Evolutionary conservation across 2,888 invertebrate species (phyloP).

Genomic region (Altica lythri): DNA sequence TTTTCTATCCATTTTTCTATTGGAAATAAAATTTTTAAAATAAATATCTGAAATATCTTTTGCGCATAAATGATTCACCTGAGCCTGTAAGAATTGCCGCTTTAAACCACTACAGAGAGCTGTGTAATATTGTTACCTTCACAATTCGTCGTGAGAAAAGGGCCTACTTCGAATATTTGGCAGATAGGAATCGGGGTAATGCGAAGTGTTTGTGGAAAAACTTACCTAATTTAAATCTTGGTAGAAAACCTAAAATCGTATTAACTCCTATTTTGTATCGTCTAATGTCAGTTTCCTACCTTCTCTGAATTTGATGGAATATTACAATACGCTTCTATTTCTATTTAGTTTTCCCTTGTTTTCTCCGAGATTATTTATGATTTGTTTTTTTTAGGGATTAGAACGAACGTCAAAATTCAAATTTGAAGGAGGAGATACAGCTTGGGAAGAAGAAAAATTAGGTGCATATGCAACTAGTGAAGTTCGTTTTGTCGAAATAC

Average conservation of each 20-base stretch:
- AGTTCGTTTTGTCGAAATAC: constrained; percentile 87
- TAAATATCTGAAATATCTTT: no score
- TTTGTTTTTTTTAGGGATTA: constrained; percentile 65
- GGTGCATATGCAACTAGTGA: constrained; percentile 85
- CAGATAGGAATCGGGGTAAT: no score
- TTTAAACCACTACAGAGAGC: no score
- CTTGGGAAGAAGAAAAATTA: constrained; percentile 90
- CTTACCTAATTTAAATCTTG: not conserved
- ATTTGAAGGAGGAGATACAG: constrained; percentile 91
- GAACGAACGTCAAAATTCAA: constrained; percentile 83
- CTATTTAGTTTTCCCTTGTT: not conserved
- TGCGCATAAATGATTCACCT: no score
- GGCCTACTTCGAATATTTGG: no score
- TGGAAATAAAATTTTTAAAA: no score
- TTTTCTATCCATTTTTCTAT: no score
- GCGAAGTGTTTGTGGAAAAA: not conserved
- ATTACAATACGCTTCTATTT: constrained; percentile 6
- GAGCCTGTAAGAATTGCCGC: no score
- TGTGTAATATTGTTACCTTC: no score
- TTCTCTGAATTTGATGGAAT: not conserved
- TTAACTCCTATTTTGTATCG: not conserved
- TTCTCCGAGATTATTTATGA: not conserved
- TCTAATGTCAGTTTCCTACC: not conserved
- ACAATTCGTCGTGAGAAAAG: no score
- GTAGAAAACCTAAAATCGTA: not conserved